Evolutionary conservation across 2,797 vertebrate genomes (phyloP).

Genomic region (Coilia nasus): DNA sequence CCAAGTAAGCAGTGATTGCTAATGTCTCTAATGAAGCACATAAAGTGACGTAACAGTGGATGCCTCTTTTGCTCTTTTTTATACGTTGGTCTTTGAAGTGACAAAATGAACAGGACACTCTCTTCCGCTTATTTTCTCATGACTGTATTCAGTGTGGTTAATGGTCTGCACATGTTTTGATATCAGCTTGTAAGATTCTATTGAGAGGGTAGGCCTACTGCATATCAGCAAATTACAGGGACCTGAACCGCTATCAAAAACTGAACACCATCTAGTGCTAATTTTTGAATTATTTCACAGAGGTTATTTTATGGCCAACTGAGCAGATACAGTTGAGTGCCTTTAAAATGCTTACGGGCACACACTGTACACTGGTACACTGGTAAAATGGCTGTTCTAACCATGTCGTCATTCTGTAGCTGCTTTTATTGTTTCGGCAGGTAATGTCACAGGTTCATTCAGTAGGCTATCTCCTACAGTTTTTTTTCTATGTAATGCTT

Average conservation of each 20-base stretch:
- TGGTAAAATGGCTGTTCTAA: background rate
- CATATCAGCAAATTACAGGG: background rate
- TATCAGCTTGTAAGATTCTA: background rate
- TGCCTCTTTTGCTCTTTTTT: background rate
- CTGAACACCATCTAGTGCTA: background rate
- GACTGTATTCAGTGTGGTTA: background rate
- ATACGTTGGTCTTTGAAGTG: background rate
- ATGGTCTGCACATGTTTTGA: background rate
- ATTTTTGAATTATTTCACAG: background rate
- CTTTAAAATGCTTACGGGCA: background rate
- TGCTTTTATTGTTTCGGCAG: background rate
- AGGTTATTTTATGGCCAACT: background rate
- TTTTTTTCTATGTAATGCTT: background rate
- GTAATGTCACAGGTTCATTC: background rate
- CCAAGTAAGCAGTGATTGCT: background rate
- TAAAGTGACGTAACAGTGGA: background rate
- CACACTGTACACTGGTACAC: too few relatives aligned
- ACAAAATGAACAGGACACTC: background rate
- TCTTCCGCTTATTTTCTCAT: too few relatives aligned
- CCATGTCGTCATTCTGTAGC: background rate
- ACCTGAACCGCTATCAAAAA: background rate
- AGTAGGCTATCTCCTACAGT: background rate
- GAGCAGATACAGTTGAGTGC: background rate
- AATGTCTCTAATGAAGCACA: constrained; percentile 14
- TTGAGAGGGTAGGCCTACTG: background rate